Percentiles rank a stretch among this genome's conserved stretches.
These are phyloP conservation scores for Leptopilina myrica DNA, from an alignment of 2,888 invertebrate genomes.

Conservation along the genomic window DNA sequence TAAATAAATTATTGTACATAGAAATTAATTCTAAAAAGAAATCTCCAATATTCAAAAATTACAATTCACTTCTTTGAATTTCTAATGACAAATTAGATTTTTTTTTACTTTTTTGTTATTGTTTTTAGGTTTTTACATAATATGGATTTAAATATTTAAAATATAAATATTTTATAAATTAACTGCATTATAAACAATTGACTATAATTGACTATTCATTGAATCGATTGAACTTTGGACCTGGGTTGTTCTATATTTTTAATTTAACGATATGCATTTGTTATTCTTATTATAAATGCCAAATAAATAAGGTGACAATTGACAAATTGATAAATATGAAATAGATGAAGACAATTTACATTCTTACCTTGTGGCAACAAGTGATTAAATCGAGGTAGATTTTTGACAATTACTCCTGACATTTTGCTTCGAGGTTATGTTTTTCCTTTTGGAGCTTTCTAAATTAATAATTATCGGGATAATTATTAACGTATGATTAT, in stretches of 20 bases:
- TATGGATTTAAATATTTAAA: neutral
- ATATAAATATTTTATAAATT: too few relatives aligned
- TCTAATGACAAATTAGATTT: too few relatives aligned
- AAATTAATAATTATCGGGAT: too few relatives aligned
- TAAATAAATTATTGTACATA: too few relatives aligned
- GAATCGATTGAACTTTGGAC: conserved; percentile 26
- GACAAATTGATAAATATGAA: conserved; percentile 10
- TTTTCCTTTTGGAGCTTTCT: neutral
- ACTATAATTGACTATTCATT: neutral
- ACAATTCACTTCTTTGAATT: too few relatives aligned
- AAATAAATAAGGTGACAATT: conserved; percentile 35
- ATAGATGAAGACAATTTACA: conserved; percentile 24
- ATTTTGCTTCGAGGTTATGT: conserved; percentile 50
- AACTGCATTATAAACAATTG: neutral
- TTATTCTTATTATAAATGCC: conserved; percentile 44
- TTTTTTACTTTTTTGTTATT: too few relatives aligned
- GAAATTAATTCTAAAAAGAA: too few relatives aligned
- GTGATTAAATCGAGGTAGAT: conserved; percentile 60
- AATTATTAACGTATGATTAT: too few relatives aligned
- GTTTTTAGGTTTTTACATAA: too few relatives aligned
- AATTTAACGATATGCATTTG: conserved; percentile 50
- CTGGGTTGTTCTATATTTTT: conserved; percentile 13
- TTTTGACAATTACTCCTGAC: conserved; percentile 62
- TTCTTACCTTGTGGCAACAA: conserved; percentile 59
- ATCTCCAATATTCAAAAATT: too few relatives aligned